These are phyloP conservation scores for Tetragonula clypearis DNA, from an alignment of 1,140 invertebrate species.

Conservation along the genomic window DNA sequence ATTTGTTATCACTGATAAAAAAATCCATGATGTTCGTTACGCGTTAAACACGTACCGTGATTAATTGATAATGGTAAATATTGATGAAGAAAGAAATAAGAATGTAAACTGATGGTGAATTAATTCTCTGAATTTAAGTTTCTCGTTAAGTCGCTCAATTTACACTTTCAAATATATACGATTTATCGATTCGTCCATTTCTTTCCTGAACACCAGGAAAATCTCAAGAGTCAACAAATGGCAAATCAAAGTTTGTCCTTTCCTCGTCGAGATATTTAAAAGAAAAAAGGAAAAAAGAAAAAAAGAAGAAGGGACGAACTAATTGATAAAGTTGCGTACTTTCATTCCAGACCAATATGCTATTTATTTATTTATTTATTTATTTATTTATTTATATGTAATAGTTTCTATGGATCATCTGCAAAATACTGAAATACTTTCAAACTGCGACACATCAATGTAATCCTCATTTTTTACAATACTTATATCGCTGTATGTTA, in stretches of 20 bases:
- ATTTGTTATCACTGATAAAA: not conserved
- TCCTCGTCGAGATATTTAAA: not conserved
- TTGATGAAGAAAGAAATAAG: not conserved
- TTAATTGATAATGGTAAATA: not conserved
- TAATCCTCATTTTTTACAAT: not conserved
- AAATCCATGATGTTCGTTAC: not conserved
- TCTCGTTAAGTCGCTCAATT: not conserved
- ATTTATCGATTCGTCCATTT: not conserved
- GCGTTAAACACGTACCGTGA: not conserved
- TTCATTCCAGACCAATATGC: constrained; percentile 28
- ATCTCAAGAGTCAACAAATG: not conserved
- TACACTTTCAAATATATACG: not conserved
- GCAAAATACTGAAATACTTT: constrained; percentile 64
- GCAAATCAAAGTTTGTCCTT: not conserved
- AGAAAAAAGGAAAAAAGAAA: too few relatives aligned
- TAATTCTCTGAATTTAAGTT: not conserved
- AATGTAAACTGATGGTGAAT: not conserved
- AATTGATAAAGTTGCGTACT: not conserved
- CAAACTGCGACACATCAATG: constrained; percentile 22
- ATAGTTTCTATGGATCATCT: constrained; percentile 40
- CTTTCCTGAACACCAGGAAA: not conserved
- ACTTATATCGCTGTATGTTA: not conserved
- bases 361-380: constrained; percentile 59
- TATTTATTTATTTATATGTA: constrained; percentile 72
- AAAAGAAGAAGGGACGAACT: not conserved